Percentiles rank a stretch among this genome's conserved stretches.
These are phyloP conservation scores for Odontocerum albicorne DNA, from an alignment of 2,888 invertebrate species.

Conservation along the genomic window DNA sequence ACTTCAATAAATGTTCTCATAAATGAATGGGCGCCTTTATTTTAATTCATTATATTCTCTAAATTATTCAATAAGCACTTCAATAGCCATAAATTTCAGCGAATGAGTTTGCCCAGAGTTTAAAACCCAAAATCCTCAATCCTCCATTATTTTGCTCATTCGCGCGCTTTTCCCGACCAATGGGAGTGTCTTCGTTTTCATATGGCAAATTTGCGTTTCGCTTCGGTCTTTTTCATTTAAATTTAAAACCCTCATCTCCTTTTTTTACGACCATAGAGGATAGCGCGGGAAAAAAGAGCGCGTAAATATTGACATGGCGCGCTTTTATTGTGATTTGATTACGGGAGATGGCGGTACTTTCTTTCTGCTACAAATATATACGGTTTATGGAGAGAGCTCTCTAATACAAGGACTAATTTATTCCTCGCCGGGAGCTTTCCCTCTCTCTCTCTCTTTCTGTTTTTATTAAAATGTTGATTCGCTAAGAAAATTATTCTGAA, in stretches of 20 bases:
- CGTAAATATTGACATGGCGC: slow-evolving; percentile 37
- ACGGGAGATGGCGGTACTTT: slow-evolving; percentile 31
- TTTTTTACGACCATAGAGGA: slow-evolving; percentile 36
- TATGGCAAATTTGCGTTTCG: slow-evolving; percentile 37
- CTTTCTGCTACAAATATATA: slow-evolving; percentile 23
- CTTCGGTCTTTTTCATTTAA: slow-evolving; percentile 37
- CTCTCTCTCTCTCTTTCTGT: slow-evolving; percentile 6
- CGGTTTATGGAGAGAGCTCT: slow-evolving; percentile 22
- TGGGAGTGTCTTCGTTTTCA: slow-evolving; percentile 33
- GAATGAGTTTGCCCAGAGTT: slow-evolving; percentile 34
- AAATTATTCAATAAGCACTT: slow-evolving; percentile 36
- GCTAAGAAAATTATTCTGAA: slow-evolving; percentile 6
- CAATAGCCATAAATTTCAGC: slow-evolving; percentile 33
- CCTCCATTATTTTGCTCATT: slow-evolving; percentile 35
- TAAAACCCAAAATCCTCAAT: slow-evolving; percentile 36
- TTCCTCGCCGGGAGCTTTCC: slow-evolving; percentile 12
- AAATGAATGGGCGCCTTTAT: slow-evolving; percentile 1
- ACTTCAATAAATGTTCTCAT: too few relatives aligned
- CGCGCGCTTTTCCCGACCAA: slow-evolving; percentile 25
- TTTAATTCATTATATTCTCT: slow-evolving; percentile 21
- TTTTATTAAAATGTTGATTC: slow-evolving; percentile 21
- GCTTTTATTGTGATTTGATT: slow-evolving; percentile 38
- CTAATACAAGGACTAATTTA: slow-evolving; percentile 21
- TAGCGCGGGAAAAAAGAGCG: slow-evolving; percentile 34
- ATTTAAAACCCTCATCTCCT: slow-evolving; percentile 37